phyloP scores from a whole-genome alignment of 2,113 vertebrate species.

The Prolemur simus region DNA sequence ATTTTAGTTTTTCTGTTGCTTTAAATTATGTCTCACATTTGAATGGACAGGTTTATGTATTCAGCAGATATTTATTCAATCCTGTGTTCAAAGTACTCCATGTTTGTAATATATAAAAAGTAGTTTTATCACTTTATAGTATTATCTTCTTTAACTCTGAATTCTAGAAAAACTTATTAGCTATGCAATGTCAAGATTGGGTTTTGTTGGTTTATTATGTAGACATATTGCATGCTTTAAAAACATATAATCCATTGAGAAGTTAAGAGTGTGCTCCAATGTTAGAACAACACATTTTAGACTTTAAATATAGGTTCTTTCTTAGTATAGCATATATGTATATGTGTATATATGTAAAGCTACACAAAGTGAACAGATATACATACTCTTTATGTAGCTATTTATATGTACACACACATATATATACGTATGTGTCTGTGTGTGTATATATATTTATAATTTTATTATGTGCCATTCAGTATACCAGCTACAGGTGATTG shows the following conservation, averaged over 20 bases:
- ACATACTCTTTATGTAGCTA: neutral
- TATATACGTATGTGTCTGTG: neutral
- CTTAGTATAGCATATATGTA: neutral
- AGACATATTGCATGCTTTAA: neutral
- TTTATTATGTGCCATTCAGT: neutral
- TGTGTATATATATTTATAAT: neutral
- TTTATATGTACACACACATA: neutral
- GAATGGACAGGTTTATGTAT: neutral
- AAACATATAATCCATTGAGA: neutral
- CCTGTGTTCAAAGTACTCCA: neutral
- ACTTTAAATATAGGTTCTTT: neutral
- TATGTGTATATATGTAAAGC: neutral
- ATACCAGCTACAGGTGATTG: neutral
- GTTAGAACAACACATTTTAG: neutral
- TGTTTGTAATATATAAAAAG: neutral
- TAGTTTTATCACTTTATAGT: neutral
- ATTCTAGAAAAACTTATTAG: neutral
- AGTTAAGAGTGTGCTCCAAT: neutral
- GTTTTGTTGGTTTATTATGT: neutral
- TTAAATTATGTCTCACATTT: neutral
- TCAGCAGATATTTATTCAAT: neutral
- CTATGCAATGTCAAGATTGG: neutral
- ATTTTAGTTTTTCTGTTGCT: slow-evolving; percentile 1
- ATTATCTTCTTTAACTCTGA: neutral
- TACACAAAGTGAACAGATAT: neutral